These are phyloP conservation scores for Neotragus pygmaeus DNA, from an alignment of 2,113 vertebrate species.

Conservation along the genomic window DNA sequence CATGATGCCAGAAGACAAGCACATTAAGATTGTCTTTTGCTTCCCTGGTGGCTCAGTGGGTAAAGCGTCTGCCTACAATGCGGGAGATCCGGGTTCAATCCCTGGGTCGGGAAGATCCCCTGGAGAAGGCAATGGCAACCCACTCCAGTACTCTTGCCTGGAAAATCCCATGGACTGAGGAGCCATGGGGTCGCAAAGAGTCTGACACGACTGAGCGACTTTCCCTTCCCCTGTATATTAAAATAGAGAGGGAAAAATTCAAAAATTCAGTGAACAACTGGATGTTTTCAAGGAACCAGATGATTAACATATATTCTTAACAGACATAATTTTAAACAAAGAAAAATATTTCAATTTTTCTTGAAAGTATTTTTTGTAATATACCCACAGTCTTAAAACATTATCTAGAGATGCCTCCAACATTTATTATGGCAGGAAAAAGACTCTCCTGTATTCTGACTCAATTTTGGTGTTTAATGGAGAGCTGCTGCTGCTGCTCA, in stretches of 20 bases:
- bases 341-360: background rate
- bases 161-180: too few relatives aligned
- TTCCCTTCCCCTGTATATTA: background rate
- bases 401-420: background rate
- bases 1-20: background rate
- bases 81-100: too few relatives aligned
- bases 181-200: too few relatives aligned
- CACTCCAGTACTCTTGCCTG: too few relatives aligned
- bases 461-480: background rate
- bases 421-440: background rate
- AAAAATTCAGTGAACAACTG: background rate
- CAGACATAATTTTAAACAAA: background rate
- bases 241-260: background rate
- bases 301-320: background rate
- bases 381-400: background rate
- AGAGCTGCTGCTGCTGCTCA: background rate
- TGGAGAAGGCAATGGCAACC: too few relatives aligned
- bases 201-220: too few relatives aligned
- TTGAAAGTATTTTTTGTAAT: background rate
- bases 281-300: background rate
- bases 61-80: too few relatives aligned
- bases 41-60: too few relatives aligned
- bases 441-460: background rate
- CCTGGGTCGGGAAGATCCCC: too few relatives aligned
- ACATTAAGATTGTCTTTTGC: background rate